Evolutionary conservation across 2,113 vertebrate genomes (phyloP).

Genomic region (Syrrhaptes paradoxus): DNA sequence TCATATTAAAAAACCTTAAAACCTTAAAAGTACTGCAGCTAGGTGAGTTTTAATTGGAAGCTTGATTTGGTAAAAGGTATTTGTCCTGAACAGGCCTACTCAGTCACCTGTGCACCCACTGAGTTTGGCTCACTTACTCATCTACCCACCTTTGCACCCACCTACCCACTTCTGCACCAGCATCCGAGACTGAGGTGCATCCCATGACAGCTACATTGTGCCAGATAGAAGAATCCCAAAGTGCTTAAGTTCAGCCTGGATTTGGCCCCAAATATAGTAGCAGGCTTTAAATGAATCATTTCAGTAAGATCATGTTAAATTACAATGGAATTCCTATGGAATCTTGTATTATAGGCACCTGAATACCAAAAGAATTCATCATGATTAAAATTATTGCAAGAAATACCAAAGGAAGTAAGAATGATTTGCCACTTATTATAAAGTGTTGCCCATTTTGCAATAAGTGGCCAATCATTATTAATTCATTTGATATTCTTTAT

Average conservation of each 20-base stretch:
- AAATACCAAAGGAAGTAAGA: slow-evolving; percentile 58
- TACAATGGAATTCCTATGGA: slow-evolving; percentile 40
- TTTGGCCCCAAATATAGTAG: not conserved
- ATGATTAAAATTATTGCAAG: slow-evolving; percentile 65
- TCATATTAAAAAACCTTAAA: rapidly evolving
- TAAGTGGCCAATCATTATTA: slow-evolving; percentile 62
- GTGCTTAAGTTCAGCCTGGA: not conserved
- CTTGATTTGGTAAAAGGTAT: not conserved
- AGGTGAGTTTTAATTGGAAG: not conserved
- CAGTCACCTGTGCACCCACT: not conserved
- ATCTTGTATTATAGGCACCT: slow-evolving; percentile 34
- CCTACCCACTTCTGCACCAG: not conserved
- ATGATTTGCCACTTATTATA: slow-evolving; percentile 64
- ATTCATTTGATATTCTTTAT: slow-evolving; percentile 60
- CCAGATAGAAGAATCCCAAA: not conserved
- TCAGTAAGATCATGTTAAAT: slow-evolving; percentile 38
- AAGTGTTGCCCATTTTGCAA: slow-evolving; percentile 66
- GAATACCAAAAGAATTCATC: slow-evolving; percentile 65
- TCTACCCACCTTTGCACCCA: not conserved
- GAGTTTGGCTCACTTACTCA: not conserved
- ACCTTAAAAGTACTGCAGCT: not conserved
- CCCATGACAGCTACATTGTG: not conserved
- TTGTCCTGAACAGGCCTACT: not conserved
- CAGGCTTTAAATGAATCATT: slow-evolving; percentile 25
- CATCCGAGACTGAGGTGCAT: not conserved